Base-by-base conservation (phyloP, 2,888 invertebrate genomes). In the Onchidella celtica region DNA sequence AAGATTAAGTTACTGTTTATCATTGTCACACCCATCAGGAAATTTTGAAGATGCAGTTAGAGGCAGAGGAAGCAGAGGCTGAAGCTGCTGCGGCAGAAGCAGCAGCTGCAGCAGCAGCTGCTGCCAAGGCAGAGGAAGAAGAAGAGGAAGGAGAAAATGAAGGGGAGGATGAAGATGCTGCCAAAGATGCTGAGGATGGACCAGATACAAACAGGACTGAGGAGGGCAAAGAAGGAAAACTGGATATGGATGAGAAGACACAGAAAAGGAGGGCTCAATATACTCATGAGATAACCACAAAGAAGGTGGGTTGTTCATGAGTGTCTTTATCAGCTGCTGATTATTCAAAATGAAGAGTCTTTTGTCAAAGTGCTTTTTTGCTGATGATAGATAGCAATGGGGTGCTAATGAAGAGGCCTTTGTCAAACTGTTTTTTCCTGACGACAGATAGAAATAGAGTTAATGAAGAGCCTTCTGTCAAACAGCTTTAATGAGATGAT, bases 251-350 rank as follows among this genome's bases (percentile, higher is more conserved):
- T 36, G 85, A 84, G 24, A 84, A 85, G 32, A 70, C 17, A 9
- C 34, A 72, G 47, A 68, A 47, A 29, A 57, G 55, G 55, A 38
- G 2, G 17, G 63, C 40, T 4, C 85, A 85, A 72, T 88, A 89
- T 82, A 82, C 87, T 57, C 84, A 87, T 84, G 87, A 87, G 78
- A 89, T 89, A 29, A 83, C 85, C 66, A 81, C 87, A n/a, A 88
- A 86, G 82, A 88, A 89, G 87, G 90, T 90, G 24, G 40, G 66
- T n/a, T n/a, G n/a, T n/a, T n/a, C n/a, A n/a, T n/a, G n/a, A n/a
- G n/a, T n/a, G n/a, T n/a, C 29, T 6, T 24, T 14, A 4, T 70
- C n/a, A n/a, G n/a, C n/a, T n/a, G n/a, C n/a, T n/a, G n/a, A n/a
- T n/a, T n/a, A n/a, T n/a, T n/a, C n/a, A n/a, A n/a, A n/a, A n/a